These are phyloP conservation scores for Papilio polyxenes DNA, from an alignment of 1,140 invertebrate species.

Conservation along the genomic window DNA sequence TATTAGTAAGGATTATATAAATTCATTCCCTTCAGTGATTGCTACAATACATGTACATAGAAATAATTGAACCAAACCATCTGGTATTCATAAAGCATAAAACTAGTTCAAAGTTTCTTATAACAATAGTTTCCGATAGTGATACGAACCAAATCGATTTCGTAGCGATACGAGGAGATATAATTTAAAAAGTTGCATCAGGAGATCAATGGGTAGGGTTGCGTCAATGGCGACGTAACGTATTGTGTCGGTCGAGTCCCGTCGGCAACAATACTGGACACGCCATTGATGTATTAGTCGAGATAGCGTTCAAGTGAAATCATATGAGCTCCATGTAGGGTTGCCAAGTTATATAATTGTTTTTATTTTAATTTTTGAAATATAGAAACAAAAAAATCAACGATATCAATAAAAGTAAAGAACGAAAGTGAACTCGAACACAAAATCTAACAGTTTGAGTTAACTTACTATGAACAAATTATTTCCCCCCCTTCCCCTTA, in stretches of 20 bases:
- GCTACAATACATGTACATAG: not conserved
- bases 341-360: constrained; percentile 15
- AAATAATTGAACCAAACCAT: not conserved
- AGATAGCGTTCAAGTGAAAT: constrained; percentile 61
- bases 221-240: constrained; percentile 41
- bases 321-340: constrained; percentile 50
- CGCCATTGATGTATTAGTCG: constrained; percentile 63
- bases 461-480: too few relatives aligned
- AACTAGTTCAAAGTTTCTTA: not conserved
- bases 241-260: constrained; percentile 53
- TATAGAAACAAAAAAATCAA: too few relatives aligned
- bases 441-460: too few relatives aligned
- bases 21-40: not conserved
- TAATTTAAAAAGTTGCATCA: constrained; percentile 37
- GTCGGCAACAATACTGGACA: constrained; percentile 66
- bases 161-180: constrained; percentile 18
- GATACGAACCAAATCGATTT: constrained; percentile 30
- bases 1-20: too few relatives aligned
- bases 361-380: too few relatives aligned
- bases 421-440: too few relatives aligned
- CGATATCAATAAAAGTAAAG: too few relatives aligned
- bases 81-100: not conserved
- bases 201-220: constrained; percentile 31
- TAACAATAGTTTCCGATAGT: constrained; percentile 22
- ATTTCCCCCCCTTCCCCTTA: too few relatives aligned